Evolutionary conservation across 2,888 invertebrate species (phyloP), one percentile per base, ranked within the genome.

Genomic region (Palloptera scutellata): DNA sequence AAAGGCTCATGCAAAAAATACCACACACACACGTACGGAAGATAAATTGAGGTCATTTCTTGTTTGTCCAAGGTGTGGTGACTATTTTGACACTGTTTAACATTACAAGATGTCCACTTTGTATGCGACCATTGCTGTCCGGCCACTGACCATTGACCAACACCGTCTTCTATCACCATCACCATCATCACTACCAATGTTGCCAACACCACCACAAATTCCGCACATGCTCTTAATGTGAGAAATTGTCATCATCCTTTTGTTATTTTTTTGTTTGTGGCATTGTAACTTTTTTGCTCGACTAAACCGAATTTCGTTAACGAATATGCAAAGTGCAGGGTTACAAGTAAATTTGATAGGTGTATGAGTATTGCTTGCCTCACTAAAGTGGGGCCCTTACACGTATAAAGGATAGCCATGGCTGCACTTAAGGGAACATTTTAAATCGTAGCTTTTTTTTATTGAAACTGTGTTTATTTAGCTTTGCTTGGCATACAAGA

Each of bases 11-110:
- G 54, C 54, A 61, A 61, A 66, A 66, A 66, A 66, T 63, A 74
- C n/a, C n/a, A n/a, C n/a, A n/a, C n/a, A n/a, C n/a, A n/a, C n/a
- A n/a, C n/a, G n/a, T n/a, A n/a, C 75, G 74, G 70, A 81, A 82
- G 82, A 84, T 84, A 83, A 84, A 84, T 84, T 83, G 82, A 79
- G 82, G 84, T 82, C 81, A 82, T 80, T 82, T 82, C 78, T 79
- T 80, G 75, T 69, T 63, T 66, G 71, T 72, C 64, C 71, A 76
- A 77, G 77, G 76, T 77, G 76, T 72, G 75, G 74, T 72, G 58
- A 74, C 70, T 73, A 72, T 73, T 77, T 77, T 79, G 78, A 76
- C 77, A 78, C 74, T 72, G 79, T 76, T 78, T 75, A 73, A 69
- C 73, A 74, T 30, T 30, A 71, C 72, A 72, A 76, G 73, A 75